These are phyloP conservation scores for Eurystomus glaucurus DNA, from an alignment of 2,797 vertebrate species.

Conservation along the genomic window DNA sequence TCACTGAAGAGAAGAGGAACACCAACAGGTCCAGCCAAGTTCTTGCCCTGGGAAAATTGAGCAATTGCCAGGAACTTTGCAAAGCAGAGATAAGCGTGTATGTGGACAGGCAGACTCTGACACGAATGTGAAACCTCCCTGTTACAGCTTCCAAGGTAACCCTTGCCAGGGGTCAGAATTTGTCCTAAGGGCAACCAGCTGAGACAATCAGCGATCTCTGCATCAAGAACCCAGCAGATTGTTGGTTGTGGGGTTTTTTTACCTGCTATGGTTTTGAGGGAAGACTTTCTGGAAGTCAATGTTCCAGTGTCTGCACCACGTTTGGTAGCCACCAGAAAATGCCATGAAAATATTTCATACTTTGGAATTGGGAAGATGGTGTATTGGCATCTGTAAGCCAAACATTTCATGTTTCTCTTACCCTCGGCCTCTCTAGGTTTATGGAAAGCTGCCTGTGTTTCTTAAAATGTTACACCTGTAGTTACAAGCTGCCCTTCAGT, in stretches of 20 bases:
- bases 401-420: rapidly evolving
- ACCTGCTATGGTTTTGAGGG: not conserved
- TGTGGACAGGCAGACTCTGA: not conserved
- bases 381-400: not conserved
- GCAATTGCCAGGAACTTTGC: not conserved
- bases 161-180: not conserved
- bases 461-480: not conserved
- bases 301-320: rapidly evolving
- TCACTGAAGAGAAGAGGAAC: not conserved
- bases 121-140: not conserved
- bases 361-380: not conserved
- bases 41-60: not conserved
- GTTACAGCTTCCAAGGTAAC: not conserved
- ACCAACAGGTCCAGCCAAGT: rapidly evolving
- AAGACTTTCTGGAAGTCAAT: not conserved
- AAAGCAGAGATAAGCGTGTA: not conserved
- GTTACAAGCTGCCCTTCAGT: not conserved
- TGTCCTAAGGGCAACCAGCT: not conserved
- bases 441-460: not conserved
- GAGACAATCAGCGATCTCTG: not conserved
- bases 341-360: not conserved
- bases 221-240: not conserved
- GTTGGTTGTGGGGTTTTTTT: not conserved
- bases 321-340: not conserved
- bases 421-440: not conserved